Evolutionary conservation across 2,888 invertebrate genomes (phyloP), one percentile per base, ranked within the genome.

Genomic region (Ctenicera cuprea): DNA sequence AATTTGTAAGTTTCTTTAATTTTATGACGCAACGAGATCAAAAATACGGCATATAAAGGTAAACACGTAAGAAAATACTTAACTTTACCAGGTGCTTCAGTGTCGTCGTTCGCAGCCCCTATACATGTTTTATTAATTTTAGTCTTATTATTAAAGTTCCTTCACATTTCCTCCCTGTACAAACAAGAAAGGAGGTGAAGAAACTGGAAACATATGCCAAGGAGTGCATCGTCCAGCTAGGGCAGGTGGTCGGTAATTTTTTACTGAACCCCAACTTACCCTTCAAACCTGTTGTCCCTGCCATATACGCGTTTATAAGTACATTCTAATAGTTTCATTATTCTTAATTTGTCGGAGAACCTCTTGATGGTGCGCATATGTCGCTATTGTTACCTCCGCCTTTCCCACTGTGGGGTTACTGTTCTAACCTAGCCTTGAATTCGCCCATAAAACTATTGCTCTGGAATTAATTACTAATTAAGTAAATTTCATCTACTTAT

Each of bases 201-300:
- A 81, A 81, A 81, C 81, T 81, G 78, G 79, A 78, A 82, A 80
- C 82, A 82, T 82, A 82, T 82, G 82, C 81, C 80, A 78, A 80
- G 79, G 76, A 78, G 80, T 80, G 78, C 78, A 80, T 79, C 78
- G 78, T 75, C 78, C 74, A 75, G 66, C 69, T 61, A 71, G 72
- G 80, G 81, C 81, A 81, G 81, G 81, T 81, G 81, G 80, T 78
- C 72, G 74, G 74, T 79, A 75, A 73, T 78, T 79, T 80, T 77
- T 78, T 76, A 63, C 64, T 50, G 72, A 70, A 66, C 74, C 69
- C 73, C 61, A 75, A 74, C 48, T 76, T 68, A 77, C 73, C 79
- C 80, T 77, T 71, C 70, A 76, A 76, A 79, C 76, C 79, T 78
- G 78, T 79, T 79, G 77, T 75, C 73, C 76, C 67, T 65, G 59